phyloP scores from a whole-genome alignment of 2,797 vertebrate species.

The Ctenochaetus hawaiiensis region DNA sequence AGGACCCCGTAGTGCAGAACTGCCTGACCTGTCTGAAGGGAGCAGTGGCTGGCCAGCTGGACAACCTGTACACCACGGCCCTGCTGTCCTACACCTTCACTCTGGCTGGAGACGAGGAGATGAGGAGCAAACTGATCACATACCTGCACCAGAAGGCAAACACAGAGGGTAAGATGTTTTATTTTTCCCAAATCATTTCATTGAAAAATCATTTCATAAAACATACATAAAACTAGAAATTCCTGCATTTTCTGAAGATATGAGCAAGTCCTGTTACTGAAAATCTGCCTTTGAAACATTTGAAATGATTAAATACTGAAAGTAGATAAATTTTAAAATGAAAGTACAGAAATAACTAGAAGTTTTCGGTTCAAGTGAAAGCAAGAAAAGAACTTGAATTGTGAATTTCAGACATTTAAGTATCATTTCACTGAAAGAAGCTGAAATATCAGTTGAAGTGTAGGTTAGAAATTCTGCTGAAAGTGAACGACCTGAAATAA shows the following conservation, averaged over 20 bases:
- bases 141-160: conserved; percentile 70
- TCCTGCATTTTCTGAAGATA: background rate
- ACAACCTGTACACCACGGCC: conserved; percentile 80
- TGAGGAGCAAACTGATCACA: conserved; percentile 71
- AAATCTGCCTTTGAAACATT: background rate
- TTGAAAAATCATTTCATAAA: too few relatives aligned
- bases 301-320: background rate
- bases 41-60: conserved; percentile 42
- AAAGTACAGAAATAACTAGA: background rate
- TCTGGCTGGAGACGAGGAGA: conserved; percentile 77
- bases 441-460: background rate
- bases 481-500: background rate
- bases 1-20: conserved; percentile 71
- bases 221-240: background rate
- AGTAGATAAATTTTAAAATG: background rate
- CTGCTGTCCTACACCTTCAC: conserved; percentile 86
- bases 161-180: conserved; percentile 48
- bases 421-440: background rate
- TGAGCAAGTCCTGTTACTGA: background rate
- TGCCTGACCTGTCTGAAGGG: conserved; percentile 80
- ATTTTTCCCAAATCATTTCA: background rate
- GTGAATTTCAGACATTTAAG: background rate
- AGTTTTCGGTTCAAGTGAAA: background rate
- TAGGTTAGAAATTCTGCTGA: background rate
- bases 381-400: too few relatives aligned